Percentiles rank a stretch among this genome's conserved stretches.
Conservation (phyloP, 2,797 vertebrate genomes). For the Nyctibius grandis region DNA sequence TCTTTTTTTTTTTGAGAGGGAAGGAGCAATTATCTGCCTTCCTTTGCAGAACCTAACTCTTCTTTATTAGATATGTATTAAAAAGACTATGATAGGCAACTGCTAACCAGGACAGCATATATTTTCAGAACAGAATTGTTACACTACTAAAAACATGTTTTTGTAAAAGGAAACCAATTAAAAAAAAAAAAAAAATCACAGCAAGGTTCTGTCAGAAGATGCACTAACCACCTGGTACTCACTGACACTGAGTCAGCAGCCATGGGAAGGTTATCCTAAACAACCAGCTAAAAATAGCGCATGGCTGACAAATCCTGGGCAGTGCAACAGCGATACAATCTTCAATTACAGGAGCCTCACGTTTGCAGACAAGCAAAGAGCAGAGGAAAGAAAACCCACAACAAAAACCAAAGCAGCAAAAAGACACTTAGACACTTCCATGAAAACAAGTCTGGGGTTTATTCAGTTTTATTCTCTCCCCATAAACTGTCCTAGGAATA, state of each 20-base stretch:
- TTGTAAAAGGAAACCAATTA: background rate
- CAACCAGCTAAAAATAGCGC: conserved; percentile 6
- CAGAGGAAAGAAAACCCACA: too few relatives aligned
- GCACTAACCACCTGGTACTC: conserved; percentile 14
- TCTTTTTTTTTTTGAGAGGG: background rate
- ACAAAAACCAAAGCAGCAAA: background rate
- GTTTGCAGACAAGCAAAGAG: background rate
- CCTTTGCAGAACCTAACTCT: background rate
- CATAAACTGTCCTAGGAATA: background rate
- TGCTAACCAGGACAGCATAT: background rate
- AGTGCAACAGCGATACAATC: background rate
- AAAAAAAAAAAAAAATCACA: background rate
- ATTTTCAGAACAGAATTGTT: background rate
- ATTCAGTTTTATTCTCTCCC: background rate
- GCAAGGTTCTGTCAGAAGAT: background rate
- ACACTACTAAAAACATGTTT: background rate
- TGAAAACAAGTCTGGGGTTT: background rate
- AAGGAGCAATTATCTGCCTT: background rate
- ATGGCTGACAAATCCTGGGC: background rate
- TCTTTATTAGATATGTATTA: background rate
- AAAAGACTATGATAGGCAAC: background rate
- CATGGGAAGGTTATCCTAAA: conserved; percentile 41
- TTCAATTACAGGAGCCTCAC: background rate
- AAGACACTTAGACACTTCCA: background rate
- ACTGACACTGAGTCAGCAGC: conserved; percentile 10